Conservation (phyloP, 2,113 vertebrate genomes). For the Furnarius figulus region DNA sequence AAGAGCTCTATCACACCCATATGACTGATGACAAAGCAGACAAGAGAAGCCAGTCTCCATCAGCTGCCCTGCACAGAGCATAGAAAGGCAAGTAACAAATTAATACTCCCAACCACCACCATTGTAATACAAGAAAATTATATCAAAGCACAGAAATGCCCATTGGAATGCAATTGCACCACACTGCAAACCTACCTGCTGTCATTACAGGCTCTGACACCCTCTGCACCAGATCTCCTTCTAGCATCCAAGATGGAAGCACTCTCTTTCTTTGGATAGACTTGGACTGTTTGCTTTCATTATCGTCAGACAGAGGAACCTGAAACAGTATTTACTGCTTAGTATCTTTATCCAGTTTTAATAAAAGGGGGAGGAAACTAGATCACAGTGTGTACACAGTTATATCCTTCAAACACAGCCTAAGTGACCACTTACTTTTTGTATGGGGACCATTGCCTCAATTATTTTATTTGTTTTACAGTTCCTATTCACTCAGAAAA, state of each 20-base stretch:
- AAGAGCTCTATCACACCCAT: not conserved
- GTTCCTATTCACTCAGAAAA: not conserved
- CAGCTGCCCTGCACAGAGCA: not conserved
- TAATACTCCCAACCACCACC: not conserved
- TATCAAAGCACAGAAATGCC: not conserved
- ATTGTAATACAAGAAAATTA: not conserved
- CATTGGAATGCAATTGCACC: not conserved
- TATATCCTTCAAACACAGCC: not conserved
- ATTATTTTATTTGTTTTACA: not conserved
- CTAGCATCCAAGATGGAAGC: constrained; percentile 90
- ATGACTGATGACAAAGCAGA: not conserved
- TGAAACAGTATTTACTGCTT: constrained; percentile 42
- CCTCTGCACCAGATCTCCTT: not conserved
- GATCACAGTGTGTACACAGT: not conserved
- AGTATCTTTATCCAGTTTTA: not conserved
- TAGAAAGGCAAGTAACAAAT: not conserved
- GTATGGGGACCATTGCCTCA: not conserved
- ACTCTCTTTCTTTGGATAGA: constrained; percentile 72
- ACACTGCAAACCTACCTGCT: constrained; percentile 54
- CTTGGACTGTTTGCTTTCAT: not conserved
- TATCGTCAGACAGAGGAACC: constrained; percentile 17
- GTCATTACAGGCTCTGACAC: constrained; percentile 42
- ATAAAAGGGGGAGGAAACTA: not conserved
- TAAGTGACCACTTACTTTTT: not conserved
- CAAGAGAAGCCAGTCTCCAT: not conserved